Conservation (phyloP, 2,797 vertebrate genomes). For the Botia almorhae region DNA sequence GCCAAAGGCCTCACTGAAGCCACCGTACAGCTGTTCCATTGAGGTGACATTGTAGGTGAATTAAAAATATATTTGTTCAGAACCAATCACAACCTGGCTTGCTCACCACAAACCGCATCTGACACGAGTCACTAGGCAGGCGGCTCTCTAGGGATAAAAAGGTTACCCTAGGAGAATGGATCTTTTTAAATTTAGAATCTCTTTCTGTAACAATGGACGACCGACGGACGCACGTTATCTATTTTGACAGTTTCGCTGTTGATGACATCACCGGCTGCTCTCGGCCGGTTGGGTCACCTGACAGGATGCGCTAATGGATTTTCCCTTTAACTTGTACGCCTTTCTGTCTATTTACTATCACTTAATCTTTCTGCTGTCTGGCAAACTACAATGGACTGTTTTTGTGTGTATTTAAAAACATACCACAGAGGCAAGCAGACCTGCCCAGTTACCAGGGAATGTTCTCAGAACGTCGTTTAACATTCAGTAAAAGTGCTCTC, state of each 20-base stretch:
- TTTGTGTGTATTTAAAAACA: conserved; percentile 40
- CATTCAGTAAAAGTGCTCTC: too few species aligned
- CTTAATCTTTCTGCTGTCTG: conserved; percentile 69
- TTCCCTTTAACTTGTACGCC: conserved; percentile 16
- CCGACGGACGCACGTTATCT: conserved; percentile 4
- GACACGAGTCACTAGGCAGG: conserved; percentile 24
- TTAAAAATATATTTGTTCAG: conserved; percentile 16
- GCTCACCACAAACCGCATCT: conserved; percentile 40
- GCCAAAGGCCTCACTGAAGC: conserved; percentile 1
- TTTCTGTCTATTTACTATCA: conserved; percentile 53
- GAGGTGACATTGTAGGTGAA: conserved; percentile 4
- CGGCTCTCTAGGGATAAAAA: conserved; percentile 10
- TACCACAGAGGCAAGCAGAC: not conserved
- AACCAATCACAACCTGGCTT: not conserved
- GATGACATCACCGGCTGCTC: conserved; percentile 65
- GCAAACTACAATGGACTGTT: conserved; percentile 64
- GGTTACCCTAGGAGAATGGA: conserved; percentile 48
- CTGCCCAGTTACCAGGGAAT: too few species aligned
- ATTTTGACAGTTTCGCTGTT: conserved; percentile 42
- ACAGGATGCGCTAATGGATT: conserved; percentile 49
- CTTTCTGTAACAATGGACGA: conserved; percentile 51
- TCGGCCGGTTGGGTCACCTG: conserved; percentile 60
- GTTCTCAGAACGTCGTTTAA: too few species aligned
- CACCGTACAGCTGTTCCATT: not conserved
- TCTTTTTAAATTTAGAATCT: conserved; percentile 37